Conservation (phyloP, 2,888 invertebrate genomes). For the Morpho deidamia region DNA sequence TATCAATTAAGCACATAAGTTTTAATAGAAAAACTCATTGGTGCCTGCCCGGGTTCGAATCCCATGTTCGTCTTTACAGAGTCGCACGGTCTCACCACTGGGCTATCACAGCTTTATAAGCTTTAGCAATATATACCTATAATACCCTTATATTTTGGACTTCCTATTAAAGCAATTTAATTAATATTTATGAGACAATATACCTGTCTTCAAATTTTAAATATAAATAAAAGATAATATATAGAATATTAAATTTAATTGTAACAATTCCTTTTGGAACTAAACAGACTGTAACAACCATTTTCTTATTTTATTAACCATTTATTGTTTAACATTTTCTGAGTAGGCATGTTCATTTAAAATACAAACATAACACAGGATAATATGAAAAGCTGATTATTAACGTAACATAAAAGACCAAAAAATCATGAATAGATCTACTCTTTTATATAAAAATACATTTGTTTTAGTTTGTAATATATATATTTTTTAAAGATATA, state of each 20-base stretch:
- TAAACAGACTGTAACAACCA: constrained; percentile 58
- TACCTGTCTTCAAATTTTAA: too few relatives aligned
- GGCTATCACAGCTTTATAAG: too few relatives aligned
- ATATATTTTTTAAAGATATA: too few relatives aligned
- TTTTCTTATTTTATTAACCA: constrained; percentile 44
- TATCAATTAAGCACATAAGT: too few relatives aligned
- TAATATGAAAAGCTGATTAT: background rate
- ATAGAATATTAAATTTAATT: constrained; percentile 66
- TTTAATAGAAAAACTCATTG: too few relatives aligned
- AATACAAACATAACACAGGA: constrained; percentile 2
- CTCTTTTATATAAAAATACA: constrained; percentile 6
- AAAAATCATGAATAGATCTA: background rate
- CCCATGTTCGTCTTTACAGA: too few relatives aligned
- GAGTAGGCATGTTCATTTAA: constrained; percentile 21
- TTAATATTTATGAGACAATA: too few relatives aligned
- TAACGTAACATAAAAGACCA: background rate
- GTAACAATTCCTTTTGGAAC: constrained; percentile 61
- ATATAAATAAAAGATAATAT: constrained; percentile 4
- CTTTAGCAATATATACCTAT: too few relatives aligned
- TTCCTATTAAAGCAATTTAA: too few relatives aligned
- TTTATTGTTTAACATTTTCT: constrained; percentile 27
- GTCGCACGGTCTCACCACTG: too few relatives aligned
- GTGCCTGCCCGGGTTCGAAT: too few relatives aligned
- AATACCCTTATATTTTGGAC: too few relatives aligned
- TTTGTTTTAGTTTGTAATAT: background rate